These are phyloP conservation scores for Sebastes matsubarae DNA, from an alignment of 2,797 vertebrate genomes.

Conservation along the genomic window DNA sequence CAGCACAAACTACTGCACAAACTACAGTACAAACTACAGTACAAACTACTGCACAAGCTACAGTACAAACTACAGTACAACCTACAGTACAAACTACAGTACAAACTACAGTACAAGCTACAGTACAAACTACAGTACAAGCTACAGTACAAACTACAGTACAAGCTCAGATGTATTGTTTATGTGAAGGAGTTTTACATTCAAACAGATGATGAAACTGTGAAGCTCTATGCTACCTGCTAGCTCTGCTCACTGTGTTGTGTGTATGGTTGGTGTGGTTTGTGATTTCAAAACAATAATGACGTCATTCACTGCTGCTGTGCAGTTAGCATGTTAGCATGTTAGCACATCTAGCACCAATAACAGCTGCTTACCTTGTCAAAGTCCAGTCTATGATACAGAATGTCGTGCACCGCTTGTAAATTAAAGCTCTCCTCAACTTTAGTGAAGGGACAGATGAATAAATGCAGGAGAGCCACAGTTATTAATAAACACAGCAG, in stretches of 20 bases:
- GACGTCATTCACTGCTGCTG: neutral
- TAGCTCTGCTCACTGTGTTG: neutral
- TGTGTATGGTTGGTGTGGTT: neutral
- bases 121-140: no score
- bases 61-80: rapidly evolving
- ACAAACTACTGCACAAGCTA: rapidly evolving
- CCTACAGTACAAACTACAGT: rapidly evolving
- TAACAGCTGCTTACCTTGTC: conserved; percentile 84
- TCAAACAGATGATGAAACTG: neutral
- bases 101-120: no score
- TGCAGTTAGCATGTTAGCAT: conserved; percentile 7
- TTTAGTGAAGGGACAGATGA: conserved; percentile 92
- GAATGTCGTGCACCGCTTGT: conserved; percentile 93
- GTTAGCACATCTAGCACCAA: neutral
- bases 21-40: rapidly evolving
- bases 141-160: neutral
- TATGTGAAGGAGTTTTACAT: neutral
- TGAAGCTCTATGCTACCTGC: neutral
- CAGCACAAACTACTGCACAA: rapidly evolving
- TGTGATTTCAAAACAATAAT: neutral
- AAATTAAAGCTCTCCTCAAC: conserved; percentile 98
- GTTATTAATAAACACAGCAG: conserved; percentile 82
- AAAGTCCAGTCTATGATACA: conserved; percentile 89
- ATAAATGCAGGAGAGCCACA: conserved; percentile 84
- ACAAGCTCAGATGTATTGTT: neutral